Base-by-base conservation (phyloP, 1,140 invertebrate genomes). In the Pseudoatta argentina region DNA sequence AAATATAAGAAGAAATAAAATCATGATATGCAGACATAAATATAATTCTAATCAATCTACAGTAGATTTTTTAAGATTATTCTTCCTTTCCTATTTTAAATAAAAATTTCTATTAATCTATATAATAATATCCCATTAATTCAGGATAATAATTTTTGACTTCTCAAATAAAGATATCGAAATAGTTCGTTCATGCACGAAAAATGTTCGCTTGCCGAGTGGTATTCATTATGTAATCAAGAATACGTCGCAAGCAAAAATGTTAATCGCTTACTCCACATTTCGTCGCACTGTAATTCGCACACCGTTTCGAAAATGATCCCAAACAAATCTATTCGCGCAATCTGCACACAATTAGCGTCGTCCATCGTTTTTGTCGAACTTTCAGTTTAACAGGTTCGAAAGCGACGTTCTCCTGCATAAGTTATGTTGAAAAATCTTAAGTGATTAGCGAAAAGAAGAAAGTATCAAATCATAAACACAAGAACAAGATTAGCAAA, bases 381-480 rank as follows among this genome's bases (percentile, higher is more conserved):
- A 69, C n/a, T 81, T 44, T 39, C 8, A 14, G 2, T 81, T 81
- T 69, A 81, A 21, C 30, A 57, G 7, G 4, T 69, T 16, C 24
- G 14, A 8, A 44, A 34, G 7, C 0, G 27, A 1, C 6, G 12
- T 53, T 14, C 10, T 21, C 14, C 12, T 12, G n/a, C 7, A 48
- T 12, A 7, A 27, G 27, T 39, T 53, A 10, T 24, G 18, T 53
- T 14, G n/a, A 79, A 30, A 64, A n/a, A 21, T 21, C 64, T 39
- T 12, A 18, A 53, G 7, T 21, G 24, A 34, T 27, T 3, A 24
- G 14, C 5, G 3, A 39, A 7, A 69, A 2, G 4, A 67, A 87
- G 64, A 88, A 88, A 87, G 55, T 72, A 48, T 30, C 61, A 30
- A 34, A 53, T 48, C 12, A 18, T 30, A 12, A 24, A 44, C 61